phyloP scores from a whole-genome alignment of 2,797 vertebrate species.

The Esox masquinongy region DNA sequence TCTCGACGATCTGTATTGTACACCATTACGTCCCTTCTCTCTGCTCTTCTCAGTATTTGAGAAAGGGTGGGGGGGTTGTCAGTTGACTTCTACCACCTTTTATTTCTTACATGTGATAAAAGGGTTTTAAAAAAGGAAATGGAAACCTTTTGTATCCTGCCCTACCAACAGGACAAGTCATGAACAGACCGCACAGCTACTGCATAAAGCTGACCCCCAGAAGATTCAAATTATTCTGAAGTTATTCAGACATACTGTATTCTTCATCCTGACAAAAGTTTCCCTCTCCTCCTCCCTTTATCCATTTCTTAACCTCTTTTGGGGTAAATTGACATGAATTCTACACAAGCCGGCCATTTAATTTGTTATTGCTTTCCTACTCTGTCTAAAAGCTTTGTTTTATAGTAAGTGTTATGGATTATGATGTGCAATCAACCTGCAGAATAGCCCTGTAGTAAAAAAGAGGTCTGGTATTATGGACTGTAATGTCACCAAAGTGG shows the following conservation, averaged over 20 bases:
- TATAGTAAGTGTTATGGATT: slow-evolving; percentile 24
- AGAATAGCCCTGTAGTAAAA: background rate
- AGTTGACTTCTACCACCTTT: background rate
- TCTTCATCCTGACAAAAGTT: slow-evolving; percentile 14
- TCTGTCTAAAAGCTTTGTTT: slow-evolving; percentile 12
- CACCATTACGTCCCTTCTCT: background rate
- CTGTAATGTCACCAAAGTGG: slow-evolving; percentile 5
- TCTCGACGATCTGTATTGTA: slow-evolving; percentile 5
- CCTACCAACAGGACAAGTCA: too few relatives aligned
- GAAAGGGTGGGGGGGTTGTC: background rate
- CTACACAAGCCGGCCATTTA: background rate
- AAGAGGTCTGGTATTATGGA: background rate
- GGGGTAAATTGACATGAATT: background rate
- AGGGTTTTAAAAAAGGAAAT: too few relatives aligned
- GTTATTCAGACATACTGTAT: background rate
- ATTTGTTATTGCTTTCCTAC: slow-evolving; percentile 10
- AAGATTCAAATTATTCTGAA: slow-evolving; percentile 6
- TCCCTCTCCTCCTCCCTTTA: background rate
- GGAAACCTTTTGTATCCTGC: too few relatives aligned
- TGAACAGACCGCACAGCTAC: too few relatives aligned
- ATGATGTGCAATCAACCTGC: background rate
- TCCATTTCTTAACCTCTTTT: slow-evolving; percentile 6
- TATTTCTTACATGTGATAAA: background rate
- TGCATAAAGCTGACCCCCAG: too few relatives aligned
- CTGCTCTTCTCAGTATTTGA: background rate